phyloP scores from a whole-genome alignment of 2,888 invertebrate genomes.

The Aelia acuminata region DNA sequence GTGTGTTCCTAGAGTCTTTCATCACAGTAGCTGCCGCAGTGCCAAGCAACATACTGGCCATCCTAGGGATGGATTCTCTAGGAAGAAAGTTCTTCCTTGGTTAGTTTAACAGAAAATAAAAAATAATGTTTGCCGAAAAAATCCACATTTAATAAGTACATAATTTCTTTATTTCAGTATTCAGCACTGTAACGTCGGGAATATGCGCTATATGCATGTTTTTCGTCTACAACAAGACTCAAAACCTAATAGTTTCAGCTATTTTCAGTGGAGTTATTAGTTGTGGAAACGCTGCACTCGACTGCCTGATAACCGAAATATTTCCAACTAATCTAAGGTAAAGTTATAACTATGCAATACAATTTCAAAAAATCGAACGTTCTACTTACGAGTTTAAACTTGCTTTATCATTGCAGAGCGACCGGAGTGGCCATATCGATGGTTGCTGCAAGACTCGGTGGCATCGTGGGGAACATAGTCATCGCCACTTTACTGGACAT shows the following conservation, averaged over 20 bases:
- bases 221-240: conserved; percentile 86
- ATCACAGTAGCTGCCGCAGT: conserved; percentile 89
- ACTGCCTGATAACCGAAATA: conserved; percentile 93
- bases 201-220: conserved; percentile 87
- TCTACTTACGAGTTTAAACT: not conserved
- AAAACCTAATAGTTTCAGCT: conserved; percentile 87
- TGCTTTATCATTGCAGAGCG: conserved; percentile 75
- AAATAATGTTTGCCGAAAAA: not conserved
- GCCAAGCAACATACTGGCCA: conserved; percentile 87
- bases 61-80: conserved; percentile 85
- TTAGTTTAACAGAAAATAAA: conserved; percentile 68
- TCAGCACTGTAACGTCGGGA: conserved; percentile 88
- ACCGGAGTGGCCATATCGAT: conserved; percentile 93
- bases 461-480: conserved; percentile 89
- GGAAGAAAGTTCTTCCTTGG: conserved; percentile 88
- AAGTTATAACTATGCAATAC: not conserved
- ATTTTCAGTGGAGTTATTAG: conserved; percentile 90
- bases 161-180: conserved; percentile 74
- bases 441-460: conserved; percentile 90
- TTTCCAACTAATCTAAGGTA: conserved; percentile 92
- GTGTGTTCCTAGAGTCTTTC: conserved; percentile 88
- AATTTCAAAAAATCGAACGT: not conserved
- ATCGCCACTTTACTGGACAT: conserved; percentile 89
- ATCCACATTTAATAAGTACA: not conserved
- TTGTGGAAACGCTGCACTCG: conserved; percentile 90